Percentiles rank a stretch among this genome's conserved stretches.
These are phyloP conservation scores for Gymnobelideus leadbeateri DNA, from an alignment of 2,113 vertebrate genomes.

Conservation along the genomic window DNA sequence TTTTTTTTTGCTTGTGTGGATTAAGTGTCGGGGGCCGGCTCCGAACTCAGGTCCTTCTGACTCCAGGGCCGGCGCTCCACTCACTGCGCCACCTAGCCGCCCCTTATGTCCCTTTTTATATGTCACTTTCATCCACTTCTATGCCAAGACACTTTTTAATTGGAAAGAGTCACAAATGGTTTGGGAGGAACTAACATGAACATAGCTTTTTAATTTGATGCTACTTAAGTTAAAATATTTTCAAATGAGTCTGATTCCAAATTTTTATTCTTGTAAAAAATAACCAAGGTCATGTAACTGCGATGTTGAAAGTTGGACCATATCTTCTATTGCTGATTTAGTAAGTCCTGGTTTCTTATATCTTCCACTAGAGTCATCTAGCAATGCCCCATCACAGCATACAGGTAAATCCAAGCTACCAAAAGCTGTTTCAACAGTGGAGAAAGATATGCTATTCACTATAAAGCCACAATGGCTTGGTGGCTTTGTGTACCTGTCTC, in stretches of 20 bases:
- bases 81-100: too few species aligned
- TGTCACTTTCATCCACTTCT: constrained; percentile 5
- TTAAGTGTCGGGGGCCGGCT: too few species aligned
- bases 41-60: too few species aligned
- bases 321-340: constrained; percentile 3
- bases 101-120: not conserved
- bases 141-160: constrained; percentile 19
- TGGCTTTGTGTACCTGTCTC: not conserved
- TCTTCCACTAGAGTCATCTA: not conserved
- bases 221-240: not conserved
- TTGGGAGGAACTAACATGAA: constrained; percentile 22
- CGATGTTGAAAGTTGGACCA: not conserved
- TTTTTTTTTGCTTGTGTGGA: too few species aligned
- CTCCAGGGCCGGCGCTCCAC: too few species aligned
- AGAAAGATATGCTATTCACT: not conserved
- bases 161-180: constrained; percentile 50
- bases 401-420: not conserved
- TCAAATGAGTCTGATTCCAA: not conserved
- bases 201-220: constrained; percentile 1
- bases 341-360: not conserved
- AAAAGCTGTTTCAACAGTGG: not conserved
- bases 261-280: constrained; percentile 24
- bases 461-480: not conserved
- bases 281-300: not conserved
- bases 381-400: not conserved